Base-by-base conservation (phyloP, 2,113 vertebrate species). In the Zapus hudsonius region DNA sequence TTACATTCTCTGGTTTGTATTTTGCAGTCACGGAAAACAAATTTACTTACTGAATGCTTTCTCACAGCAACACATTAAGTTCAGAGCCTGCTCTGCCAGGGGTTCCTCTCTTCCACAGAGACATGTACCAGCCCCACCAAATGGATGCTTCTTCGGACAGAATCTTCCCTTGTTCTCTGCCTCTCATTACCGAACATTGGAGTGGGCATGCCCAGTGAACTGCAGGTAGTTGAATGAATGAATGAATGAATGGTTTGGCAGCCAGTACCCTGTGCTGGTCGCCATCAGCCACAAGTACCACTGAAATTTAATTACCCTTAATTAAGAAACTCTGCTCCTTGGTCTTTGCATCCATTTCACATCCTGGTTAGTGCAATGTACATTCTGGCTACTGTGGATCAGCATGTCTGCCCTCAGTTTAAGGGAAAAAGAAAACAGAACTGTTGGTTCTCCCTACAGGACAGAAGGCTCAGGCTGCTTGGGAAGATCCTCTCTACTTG, bases 391-490 rank as follows among this genome's bases (percentile, higher is more conserved):
- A 27, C 74, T 0, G 0, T 4, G 0, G 11, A 17, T 19, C 8
- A 12, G 0, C 5, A 13, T 1, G 10, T 3, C 5, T 2, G 0
- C 31, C 2, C 2, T 8, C 3, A 2, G 31, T 11, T 13, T 31
- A 36, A 0, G 2, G 9, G 33, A 4, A 11, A 5, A 1, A 33
- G n/a, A 5, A 5, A 4, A 0, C 1, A 1, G 52, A 15, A 15
- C 4, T 2, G 1, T 31, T 3, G 0, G 1, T 7, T 29, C 4
- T 61, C 31, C 63, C 8, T 29, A 2, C 16, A n/a, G 27, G n/a
- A 64, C 16, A 3, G 0, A 2, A n/a, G 15, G 22, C 55, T 13
- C 25, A 17, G 0, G 7, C 33, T 38, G 10, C 0, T 0, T 29
- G 22, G 42, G 25, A 31, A 80, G 70, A 31, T 20, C 69, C 16